Evolutionary conservation across 2,113 vertebrate species (phyloP).

Genomic region (Xiphophorus hellerii): DNA sequence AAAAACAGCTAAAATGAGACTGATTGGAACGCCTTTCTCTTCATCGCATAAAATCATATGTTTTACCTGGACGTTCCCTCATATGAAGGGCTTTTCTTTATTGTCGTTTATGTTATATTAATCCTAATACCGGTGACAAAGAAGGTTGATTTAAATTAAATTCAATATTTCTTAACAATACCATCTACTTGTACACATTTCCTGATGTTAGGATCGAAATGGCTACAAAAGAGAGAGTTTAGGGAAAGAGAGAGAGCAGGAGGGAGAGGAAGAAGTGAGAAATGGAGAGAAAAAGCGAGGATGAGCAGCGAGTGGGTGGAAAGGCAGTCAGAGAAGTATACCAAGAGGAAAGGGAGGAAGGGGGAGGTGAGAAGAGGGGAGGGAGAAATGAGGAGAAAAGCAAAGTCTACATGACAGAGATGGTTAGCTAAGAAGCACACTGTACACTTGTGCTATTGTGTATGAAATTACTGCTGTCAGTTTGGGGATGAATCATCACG

Average conservation of each 20-base stretch:
- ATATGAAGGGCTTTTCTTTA: background rate
- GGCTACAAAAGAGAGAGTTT: constrained; percentile 6
- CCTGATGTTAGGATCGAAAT: background rate
- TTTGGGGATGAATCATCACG: constrained; percentile 26
- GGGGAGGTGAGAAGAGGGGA: constrained; percentile 33
- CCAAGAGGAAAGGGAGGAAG: constrained; percentile 25
- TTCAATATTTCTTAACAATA: background rate
- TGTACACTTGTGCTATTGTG: constrained; percentile 1
- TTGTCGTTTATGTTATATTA: background rate
- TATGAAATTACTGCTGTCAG: constrained; percentile 38
- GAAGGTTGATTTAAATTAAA: background rate
- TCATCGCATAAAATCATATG: background rate
- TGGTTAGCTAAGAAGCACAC: constrained; percentile 9
- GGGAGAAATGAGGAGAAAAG: constrained; percentile 30
- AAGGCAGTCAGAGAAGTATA: constrained; percentile 27
- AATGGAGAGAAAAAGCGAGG: constrained; percentile 12
- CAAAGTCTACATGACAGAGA: constrained; percentile 5
- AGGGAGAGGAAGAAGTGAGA: constrained; percentile 14
- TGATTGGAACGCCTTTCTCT: too few relatives aligned
- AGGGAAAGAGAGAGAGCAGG: background rate
- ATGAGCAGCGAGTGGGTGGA: constrained; percentile 40
- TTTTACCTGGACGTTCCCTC: background rate
- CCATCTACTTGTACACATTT: background rate
- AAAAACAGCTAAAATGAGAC: too few relatives aligned
- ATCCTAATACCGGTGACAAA: background rate